Evolutionary conservation across 1,140 invertebrate species (phyloP).

Genomic region (Cotesia vestalis): DNA sequence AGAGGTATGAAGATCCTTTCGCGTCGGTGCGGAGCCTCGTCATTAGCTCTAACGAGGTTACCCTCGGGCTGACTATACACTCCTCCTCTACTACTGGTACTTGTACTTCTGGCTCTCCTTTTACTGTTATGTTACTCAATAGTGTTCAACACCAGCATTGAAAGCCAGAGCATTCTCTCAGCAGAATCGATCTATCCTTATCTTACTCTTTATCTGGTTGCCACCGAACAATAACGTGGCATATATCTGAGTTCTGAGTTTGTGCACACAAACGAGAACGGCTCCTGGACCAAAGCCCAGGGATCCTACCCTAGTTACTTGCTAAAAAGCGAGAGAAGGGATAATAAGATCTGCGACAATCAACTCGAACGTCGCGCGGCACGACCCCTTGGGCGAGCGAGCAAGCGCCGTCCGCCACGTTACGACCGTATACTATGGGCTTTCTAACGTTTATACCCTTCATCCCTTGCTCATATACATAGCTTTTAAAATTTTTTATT

Average conservation of each 20-base stretch:
- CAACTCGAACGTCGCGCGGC: constrained; percentile 48
- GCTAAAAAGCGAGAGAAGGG: constrained; percentile 52
- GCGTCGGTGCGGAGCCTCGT: constrained; percentile 49
- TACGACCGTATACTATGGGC: constrained; percentile 49
- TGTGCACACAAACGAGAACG: neutral
- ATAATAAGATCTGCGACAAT: constrained; percentile 66
- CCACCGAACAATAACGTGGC: constrained; percentile 36
- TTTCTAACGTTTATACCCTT: constrained; percentile 35
- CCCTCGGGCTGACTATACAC: constrained; percentile 51
- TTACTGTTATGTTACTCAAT: neutral
- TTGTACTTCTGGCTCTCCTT: constrained; percentile 26
- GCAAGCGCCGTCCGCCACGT: constrained; percentile 58
- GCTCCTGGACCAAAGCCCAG: neutral
- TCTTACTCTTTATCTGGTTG: constrained; percentile 39
- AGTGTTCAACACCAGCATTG: constrained; percentile 20
- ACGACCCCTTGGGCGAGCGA: constrained; percentile 53
- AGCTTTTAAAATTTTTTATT: neutral
- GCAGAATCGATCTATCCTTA: neutral
- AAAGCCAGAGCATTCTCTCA: constrained; percentile 13
- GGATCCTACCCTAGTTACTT: constrained; percentile 15
- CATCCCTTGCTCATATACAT: constrained; percentile 1
- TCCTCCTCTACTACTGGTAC: constrained; percentile 42
- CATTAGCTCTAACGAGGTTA: constrained; percentile 64
- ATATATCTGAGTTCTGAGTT: neutral
- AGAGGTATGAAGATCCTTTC: constrained; percentile 46